Percentiles rank a stretch among this genome's conserved stretches.
Evolutionary conservation across 2,113 vertebrate genomes (phyloP).

Genomic region (Abramis brama): DNA sequence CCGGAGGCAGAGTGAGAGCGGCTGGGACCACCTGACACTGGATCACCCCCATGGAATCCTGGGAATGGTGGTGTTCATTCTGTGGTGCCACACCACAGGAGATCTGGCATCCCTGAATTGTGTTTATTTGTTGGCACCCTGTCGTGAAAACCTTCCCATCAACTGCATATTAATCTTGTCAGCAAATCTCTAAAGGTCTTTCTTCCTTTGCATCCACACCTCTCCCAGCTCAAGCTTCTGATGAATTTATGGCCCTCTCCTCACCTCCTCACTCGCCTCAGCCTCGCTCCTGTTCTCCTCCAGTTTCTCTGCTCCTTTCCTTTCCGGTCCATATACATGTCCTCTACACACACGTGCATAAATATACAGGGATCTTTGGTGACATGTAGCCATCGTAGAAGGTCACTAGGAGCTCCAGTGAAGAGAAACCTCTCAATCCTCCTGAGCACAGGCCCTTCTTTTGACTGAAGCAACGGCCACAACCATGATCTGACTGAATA

Average conservation of each 20-base stretch:
- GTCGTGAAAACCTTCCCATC: slow-evolving; percentile 88
- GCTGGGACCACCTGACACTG: slow-evolving; percentile 72
- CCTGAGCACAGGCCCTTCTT: slow-evolving; percentile 60
- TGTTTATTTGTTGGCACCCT: slow-evolving; percentile 96
- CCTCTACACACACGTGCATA: background rate
- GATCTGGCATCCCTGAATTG: slow-evolving; percentile 84
- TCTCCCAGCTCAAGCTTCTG: slow-evolving; percentile 24
- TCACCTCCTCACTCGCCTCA: slow-evolving; percentile 57
- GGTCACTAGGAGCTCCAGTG: slow-evolving; percentile 67
- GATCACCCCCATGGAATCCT: slow-evolving; percentile 76
- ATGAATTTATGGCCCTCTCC: slow-evolving; percentile 72
- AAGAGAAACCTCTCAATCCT: slow-evolving; percentile 62
- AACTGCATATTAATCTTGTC: slow-evolving; percentile 94
- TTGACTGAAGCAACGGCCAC: background rate
- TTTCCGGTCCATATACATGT: slow-evolving; percentile 12
- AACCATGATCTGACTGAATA: background rate
- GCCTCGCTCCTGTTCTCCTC: slow-evolving; percentile 26
- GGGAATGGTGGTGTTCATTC: slow-evolving; percentile 70
- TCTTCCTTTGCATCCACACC: slow-evolving; percentile 64
- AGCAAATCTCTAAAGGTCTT: slow-evolving; percentile 75
- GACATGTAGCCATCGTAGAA: slow-evolving; percentile 61
- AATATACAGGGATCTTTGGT: slow-evolving; percentile 62
- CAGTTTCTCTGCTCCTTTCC: slow-evolving; percentile 8
- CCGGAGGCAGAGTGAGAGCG: slow-evolving; percentile 56
- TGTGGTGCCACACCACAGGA: slow-evolving; percentile 50